Evolutionary conservation across 2,888 invertebrate genomes (phyloP), one percentile per base, ranked within the genome.

Genomic region (Geophilus truncorum): DNA sequence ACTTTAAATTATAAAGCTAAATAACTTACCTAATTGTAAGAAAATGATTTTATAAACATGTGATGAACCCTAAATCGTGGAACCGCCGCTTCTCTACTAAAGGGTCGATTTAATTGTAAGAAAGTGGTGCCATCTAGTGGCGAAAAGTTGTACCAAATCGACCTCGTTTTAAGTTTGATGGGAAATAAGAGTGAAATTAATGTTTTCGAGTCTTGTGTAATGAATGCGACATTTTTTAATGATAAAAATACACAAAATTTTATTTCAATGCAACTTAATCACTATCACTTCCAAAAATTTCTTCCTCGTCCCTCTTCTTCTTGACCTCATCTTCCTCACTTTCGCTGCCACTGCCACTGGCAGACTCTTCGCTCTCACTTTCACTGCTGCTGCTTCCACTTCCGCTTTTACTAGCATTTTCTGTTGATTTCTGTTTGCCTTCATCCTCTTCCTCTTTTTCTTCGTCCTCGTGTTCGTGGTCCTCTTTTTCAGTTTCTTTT

Each of bases 401-500:
- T 84, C 84, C 12, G 85, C 86, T 78, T 82, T 82, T 86, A 82
- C 87, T 88, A 82, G 81, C 85, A 82, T 87, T 88, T 82, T 81
- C 82, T 80, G 15, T 78, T 81, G 77, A 79, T 81, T 81, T 80
- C 78, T 62, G 79, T 78, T 79, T 81, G 77, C 57, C 82, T 28
- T 62, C 34, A n/a, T 81, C 36, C 23, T 34, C 81, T 78, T 85
- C 86, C 82, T 90, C 90, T 32, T 83, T 82, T 70, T 81, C 83
- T 76, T 87, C 87, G 10, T 77, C 30, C 3, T 78, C 51, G 12
- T 78, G 25, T 21, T 77, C 57, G 15, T 70, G 79, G 3, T 75
- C 40, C 18, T 81, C 79, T 7, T 36, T 62, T 82, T 91, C 91
- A 34, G 92, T 91, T 81, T 90, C 90, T 9, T 90, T 90, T 18